Evolutionary conservation across 2,888 invertebrate genomes (phyloP).

Genomic region (Autographa pulchrina): DNA sequence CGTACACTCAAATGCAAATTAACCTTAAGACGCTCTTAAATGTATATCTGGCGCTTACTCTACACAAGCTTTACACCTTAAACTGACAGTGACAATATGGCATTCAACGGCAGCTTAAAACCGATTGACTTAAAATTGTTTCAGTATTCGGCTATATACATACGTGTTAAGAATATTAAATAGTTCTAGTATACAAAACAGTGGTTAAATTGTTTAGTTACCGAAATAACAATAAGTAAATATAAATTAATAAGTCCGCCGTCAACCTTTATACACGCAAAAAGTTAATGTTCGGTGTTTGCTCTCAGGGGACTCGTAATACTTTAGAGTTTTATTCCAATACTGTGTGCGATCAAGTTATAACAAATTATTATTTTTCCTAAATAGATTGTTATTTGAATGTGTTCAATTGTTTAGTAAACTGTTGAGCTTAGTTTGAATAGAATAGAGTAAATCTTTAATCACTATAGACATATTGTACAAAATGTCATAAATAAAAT

Average conservation of each 20-base stretch:
- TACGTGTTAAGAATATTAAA: too few relatives aligned
- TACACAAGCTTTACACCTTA: too few relatives aligned
- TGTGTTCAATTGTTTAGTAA: neutral
- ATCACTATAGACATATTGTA: too few relatives aligned
- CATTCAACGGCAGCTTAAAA: too few relatives aligned
- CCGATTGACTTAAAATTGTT: too few relatives aligned
- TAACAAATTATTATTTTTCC: neutral
- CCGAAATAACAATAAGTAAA: slow-evolving; percentile 2
- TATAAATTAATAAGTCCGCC: neutral
- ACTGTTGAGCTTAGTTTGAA: slow-evolving; percentile 18
- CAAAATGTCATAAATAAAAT: too few relatives aligned
- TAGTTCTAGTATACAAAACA: neutral
- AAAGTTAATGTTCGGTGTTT: neutral
- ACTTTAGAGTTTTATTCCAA: slow-evolving; percentile 32
- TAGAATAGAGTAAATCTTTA: neutral
- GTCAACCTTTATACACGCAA: slow-evolving; percentile 4
- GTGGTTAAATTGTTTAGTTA: neutral
- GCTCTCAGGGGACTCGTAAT: slow-evolving; percentile 36
- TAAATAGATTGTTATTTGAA: neutral
- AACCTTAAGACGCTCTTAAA: too few relatives aligned
- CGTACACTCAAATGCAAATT: too few relatives aligned
- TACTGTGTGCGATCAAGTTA: slow-evolving; percentile 28
- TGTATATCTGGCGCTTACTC: too few relatives aligned
- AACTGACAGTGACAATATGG: too few relatives aligned
- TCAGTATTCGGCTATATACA: too few relatives aligned